Conservation (phyloP, 2,888 invertebrate species). For the Dexiosoma caninum region DNA sequence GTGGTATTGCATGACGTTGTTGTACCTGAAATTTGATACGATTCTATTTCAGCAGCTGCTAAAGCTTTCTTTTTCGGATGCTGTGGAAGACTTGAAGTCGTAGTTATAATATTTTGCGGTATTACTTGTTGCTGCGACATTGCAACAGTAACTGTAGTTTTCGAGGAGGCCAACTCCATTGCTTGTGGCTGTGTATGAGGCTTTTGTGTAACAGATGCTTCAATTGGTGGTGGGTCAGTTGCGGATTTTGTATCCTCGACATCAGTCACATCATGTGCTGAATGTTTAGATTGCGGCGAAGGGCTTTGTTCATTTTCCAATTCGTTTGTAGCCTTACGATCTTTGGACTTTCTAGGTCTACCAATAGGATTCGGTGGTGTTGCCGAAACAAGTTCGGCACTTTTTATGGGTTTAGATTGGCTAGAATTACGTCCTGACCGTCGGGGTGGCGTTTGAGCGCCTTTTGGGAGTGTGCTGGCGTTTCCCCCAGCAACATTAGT, state of each 20-base stretch:
- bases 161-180: constrained; percentile 7
- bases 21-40: constrained; percentile 58
- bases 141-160: constrained; percentile 19
- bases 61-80: constrained; percentile 75
- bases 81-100: constrained; percentile 66
- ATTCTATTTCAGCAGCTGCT: constrained; percentile 74
- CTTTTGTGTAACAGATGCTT: background rate
- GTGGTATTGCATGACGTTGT: constrained; percentile 5
- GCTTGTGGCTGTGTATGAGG: constrained; percentile 2
- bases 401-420: constrained; percentile 68
- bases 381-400: constrained; percentile 55
- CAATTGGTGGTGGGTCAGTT: constrained; percentile 53
- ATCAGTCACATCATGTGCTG: constrained; percentile 64
- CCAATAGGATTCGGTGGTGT: constrained; percentile 74
- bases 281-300: constrained; percentile 50
- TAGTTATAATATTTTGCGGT: constrained; percentile 28
- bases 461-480: constrained; percentile 68
- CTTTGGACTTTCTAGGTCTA: constrained; percentile 81
- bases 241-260: constrained; percentile 66
- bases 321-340: constrained; percentile 83
- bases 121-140: constrained; percentile 36
- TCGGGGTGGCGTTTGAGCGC: constrained; percentile 76
- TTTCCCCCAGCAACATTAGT: constrained; percentile 68
- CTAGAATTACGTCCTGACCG: constrained; percentile 77
- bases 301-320: constrained; percentile 67